Conservation (phyloP, 2,797 vertebrate genomes). For the Falco peregrinus region DNA sequence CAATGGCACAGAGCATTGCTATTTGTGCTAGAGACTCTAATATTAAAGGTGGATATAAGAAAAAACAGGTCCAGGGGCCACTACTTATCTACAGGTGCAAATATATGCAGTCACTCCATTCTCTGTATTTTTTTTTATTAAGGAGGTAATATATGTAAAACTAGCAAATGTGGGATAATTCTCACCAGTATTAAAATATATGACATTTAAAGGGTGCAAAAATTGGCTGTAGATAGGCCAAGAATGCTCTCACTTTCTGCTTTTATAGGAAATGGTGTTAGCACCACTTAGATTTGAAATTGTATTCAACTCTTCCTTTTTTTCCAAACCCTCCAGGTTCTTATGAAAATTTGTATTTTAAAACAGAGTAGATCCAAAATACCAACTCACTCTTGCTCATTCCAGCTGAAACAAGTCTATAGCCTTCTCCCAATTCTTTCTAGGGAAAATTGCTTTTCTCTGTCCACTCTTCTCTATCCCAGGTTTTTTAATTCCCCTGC, state of each 20-base stretch:
- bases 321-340: not conserved
- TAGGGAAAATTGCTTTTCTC: not conserved
- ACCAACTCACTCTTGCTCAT: not conserved
- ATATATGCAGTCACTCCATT: not conserved
- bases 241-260: not conserved
- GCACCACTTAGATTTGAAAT: not conserved
- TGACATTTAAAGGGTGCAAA: not conserved
- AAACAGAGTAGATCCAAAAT: not conserved
- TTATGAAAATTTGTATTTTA: not conserved
- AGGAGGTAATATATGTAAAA: not conserved
- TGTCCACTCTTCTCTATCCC: not conserved
- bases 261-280: not conserved
- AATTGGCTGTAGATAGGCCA: not conserved
- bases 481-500: not conserved
- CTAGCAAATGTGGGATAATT: not conserved
- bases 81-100: not conserved
- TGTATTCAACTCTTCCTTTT: not conserved
- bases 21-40: not conserved
- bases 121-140: not conserved
- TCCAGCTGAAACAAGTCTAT: not conserved
- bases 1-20: not conserved
- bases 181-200: not conserved
- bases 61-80: not conserved
- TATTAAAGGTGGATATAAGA: constrained; percentile 40
- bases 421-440: not conserved